These are phyloP conservation scores for Psylliodes chrysocephalus DNA, from an alignment of 2,888 invertebrate genomes.

Conservation along the genomic window DNA sequence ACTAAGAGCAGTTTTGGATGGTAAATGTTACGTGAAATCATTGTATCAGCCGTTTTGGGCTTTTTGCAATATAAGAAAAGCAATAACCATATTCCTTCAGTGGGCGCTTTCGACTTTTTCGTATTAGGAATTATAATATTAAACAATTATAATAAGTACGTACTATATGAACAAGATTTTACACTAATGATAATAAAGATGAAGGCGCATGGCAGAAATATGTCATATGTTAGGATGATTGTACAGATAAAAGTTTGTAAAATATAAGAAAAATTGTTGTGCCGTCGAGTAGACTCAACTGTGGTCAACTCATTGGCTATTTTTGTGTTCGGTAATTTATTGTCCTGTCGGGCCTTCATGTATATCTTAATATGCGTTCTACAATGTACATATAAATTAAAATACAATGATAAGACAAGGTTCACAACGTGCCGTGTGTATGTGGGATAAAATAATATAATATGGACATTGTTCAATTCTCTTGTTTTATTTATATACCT, in stretches of 20 bases:
- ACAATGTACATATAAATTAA: constrained; percentile 77
- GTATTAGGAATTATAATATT: constrained; percentile 63
- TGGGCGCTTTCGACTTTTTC: constrained; percentile 67
- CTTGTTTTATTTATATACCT: constrained; percentile 46
- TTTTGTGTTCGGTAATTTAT: constrained; percentile 63
- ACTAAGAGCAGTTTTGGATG: constrained; percentile 41
- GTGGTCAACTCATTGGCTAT: constrained; percentile 65
- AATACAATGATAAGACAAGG: constrained; percentile 85
- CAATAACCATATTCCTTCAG: constrained; percentile 68
- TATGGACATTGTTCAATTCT: constrained; percentile 88
- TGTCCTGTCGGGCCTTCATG: constrained; percentile 70
- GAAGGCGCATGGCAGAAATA: constrained; percentile 60
- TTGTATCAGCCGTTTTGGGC: constrained; percentile 69
- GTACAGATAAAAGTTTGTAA: constrained; percentile 67
- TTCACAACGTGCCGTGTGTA: constrained; percentile 92
- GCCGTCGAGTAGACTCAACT: constrained; percentile 52
- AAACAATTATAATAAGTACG: constrained; percentile 65
- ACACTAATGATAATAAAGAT: constrained; percentile 64
- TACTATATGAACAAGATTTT: constrained; percentile 67
- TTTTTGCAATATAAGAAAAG: constrained; percentile 67
- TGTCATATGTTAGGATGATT: constrained; percentile 61
- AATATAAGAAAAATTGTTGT: constrained; percentile 62
- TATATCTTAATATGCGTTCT: constrained; percentile 74
- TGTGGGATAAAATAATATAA: constrained; percentile 82
- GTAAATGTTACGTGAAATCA: constrained; percentile 70